Evolutionary conservation across 2,888 invertebrate genomes (phyloP).

Genomic region (Choristoneura rosaceana): DNA sequence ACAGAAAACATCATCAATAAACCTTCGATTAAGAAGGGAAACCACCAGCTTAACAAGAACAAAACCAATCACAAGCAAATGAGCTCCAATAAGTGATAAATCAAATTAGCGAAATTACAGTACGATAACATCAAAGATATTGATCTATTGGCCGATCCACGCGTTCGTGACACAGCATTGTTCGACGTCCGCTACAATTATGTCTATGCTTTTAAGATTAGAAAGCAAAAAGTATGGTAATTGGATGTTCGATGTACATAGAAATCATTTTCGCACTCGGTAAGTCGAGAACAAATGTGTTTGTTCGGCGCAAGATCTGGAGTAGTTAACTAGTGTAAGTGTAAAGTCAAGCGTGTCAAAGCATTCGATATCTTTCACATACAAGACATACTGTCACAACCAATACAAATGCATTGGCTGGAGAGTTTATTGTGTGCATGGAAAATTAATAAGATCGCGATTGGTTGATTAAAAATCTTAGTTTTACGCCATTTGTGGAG

Average conservation of each 20-base stretch:
- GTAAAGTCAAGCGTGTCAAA: slow-evolving; percentile 46
- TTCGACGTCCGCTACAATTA: slow-evolving; percentile 51
- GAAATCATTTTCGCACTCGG: slow-evolving; percentile 67
- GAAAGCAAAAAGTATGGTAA: slow-evolving; percentile 70
- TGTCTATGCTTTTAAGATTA: slow-evolving; percentile 54
- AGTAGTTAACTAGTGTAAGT: slow-evolving; percentile 6
- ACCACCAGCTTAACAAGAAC: slow-evolving; percentile 6
- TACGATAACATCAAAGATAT: slow-evolving; percentile 33
- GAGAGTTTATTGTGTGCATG: background rate
- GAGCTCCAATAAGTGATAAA: slow-evolving; percentile 28
- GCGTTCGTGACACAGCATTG: slow-evolving; percentile 32
- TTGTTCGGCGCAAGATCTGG: slow-evolving; percentile 12
- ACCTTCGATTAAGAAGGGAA: background rate
- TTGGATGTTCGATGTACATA: slow-evolving; percentile 61
- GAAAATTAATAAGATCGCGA: background rate
- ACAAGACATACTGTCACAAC: background rate
- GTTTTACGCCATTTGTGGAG: background rate
- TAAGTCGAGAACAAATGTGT: slow-evolving; percentile 65
- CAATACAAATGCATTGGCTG: background rate
- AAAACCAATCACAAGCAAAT: slow-evolving; percentile 18
- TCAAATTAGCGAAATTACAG: slow-evolving; percentile 25
- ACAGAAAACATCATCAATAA: background rate
- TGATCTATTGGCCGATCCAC: slow-evolving; percentile 26
- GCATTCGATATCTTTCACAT: background rate
- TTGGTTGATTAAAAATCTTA: background rate